Percentiles rank a stretch among this genome's conserved stretches.
phyloP scores from a whole-genome alignment of 1,140 invertebrate genomes.

The Pseudachorutes palmiensis region DNA sequence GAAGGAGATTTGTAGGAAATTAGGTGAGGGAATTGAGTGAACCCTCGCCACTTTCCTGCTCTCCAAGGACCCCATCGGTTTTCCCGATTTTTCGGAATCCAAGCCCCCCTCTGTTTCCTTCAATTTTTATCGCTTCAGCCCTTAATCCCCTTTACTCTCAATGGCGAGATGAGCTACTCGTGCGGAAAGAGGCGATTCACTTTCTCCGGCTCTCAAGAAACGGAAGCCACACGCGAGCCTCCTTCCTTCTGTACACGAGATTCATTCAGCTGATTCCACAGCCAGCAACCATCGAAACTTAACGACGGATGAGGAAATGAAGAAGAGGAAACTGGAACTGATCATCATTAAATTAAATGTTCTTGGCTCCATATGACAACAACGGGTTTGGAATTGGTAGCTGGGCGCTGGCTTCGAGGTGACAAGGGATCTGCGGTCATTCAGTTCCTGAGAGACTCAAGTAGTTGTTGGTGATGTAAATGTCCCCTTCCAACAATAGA shows the following conservation, averaged over 20 bases:
- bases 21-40: constrained; percentile 10
- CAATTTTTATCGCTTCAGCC: constrained; percentile 11
- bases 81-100: background rate
- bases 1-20: background rate
- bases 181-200: background rate
- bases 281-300: no score
- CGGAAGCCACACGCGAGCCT: no score
- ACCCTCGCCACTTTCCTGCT: background rate
- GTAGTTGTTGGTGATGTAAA: background rate
- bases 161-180: background rate
- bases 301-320: no score
- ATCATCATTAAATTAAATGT: no score
- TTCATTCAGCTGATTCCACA: no score
- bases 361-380: no score
- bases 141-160: constrained; percentile 9
- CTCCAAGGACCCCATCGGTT: background rate
- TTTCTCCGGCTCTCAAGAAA: background rate
- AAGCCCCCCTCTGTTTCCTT: constrained; percentile 1
- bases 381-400: no score
- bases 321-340: no score
- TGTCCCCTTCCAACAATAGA: background rate
- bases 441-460: background rate
- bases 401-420: no score
- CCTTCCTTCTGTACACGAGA: no score
- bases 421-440: no score